Evolutionary conservation across 2,888 invertebrate genomes (phyloP).

Genomic region (Parascotia fuliginaria): DNA sequence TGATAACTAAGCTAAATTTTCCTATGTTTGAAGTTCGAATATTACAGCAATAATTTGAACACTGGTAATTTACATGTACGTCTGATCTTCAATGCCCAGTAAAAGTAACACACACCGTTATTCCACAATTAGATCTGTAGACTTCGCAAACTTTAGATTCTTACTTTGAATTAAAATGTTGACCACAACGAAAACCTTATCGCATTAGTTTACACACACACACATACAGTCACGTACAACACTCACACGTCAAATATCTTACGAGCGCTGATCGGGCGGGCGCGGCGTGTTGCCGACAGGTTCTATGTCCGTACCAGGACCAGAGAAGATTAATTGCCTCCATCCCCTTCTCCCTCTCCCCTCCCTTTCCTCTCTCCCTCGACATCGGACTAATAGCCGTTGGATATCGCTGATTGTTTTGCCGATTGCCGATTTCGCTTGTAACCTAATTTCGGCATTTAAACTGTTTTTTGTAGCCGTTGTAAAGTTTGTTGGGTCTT

Average conservation of each 20-base stretch:
- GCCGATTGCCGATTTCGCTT: conserved; percentile 40
- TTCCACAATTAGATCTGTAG: no score
- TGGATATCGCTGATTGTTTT: conserved; percentile 47
- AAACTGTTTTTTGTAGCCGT: conserved; percentile 16
- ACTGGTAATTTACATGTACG: no score
- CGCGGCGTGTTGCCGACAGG: conserved; percentile 41
- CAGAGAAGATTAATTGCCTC: conserved; percentile 46
- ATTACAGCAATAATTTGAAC: no score
- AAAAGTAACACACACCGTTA: no score
- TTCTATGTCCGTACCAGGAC: conserved; percentile 17
- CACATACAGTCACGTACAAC: conserved; percentile 8
- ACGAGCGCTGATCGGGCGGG: conserved; percentile 13
- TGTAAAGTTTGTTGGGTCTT: conserved; percentile 4
- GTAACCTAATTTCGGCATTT: conserved; percentile 22
- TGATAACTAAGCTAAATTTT: no score
- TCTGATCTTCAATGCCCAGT: no score
- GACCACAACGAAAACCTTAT: no score
- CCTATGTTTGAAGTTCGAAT: no score
- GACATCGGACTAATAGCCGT: conserved; percentile 36
- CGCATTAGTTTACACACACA: neutral
- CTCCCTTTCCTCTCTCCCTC: conserved; percentile 1
- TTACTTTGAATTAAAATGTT: no score
- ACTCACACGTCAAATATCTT: conserved; percentile 19
- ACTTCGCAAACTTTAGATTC: no score
- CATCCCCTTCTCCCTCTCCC: conserved; percentile 23